These are phyloP conservation scores for Cancer borealis DNA, from an alignment of 2,888 invertebrate species.

Conservation along the genomic window DNA sequence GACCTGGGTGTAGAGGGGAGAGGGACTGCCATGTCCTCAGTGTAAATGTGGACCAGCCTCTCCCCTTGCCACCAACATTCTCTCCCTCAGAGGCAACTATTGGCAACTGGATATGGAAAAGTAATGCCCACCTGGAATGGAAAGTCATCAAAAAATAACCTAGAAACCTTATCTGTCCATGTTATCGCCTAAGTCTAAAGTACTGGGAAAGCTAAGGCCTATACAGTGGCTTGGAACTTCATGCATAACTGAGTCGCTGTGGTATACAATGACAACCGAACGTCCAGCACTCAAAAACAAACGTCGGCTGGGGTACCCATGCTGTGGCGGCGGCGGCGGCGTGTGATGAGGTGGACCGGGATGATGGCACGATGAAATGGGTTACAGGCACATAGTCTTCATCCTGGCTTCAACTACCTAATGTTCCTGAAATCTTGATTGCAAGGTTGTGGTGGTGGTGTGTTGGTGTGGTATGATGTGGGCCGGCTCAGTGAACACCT, in stretches of 20 bases:
- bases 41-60: conserved; percentile 15
- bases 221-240: conserved; percentile 73
- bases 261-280: conserved; percentile 56
- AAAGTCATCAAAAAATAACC: conserved; percentile 50
- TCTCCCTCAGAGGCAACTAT: conserved; percentile 53
- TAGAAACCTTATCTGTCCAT: conserved; percentile 53
- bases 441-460: conserved; percentile 26
- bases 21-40: conserved; percentile 37
- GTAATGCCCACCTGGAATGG: conserved; percentile 73
- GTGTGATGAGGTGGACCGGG: conserved; percentile 43
- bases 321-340: conserved; percentile 27
- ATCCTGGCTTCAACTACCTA: conserved; percentile 43
- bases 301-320: conserved; percentile 38
- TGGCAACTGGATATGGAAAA: conserved; percentile 67
- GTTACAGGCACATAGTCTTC: conserved; percentile 40
- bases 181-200: conserved; percentile 50
- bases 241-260: conserved; percentile 65
- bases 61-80: conserved; percentile 10
- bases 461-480: neutral
- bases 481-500: conserved; percentile 31
- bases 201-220: conserved; percentile 72
- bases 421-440: conserved; percentile 31
- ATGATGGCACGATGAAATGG: conserved; percentile 36
- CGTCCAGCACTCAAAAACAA: neutral
- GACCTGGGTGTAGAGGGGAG: conserved; percentile 28